A percentile compares a stretch with the other conserved stretches of the same genome.
phyloP scores from a whole-genome alignment of 2,888 invertebrate genomes.

The Netelia virgata region DNA sequence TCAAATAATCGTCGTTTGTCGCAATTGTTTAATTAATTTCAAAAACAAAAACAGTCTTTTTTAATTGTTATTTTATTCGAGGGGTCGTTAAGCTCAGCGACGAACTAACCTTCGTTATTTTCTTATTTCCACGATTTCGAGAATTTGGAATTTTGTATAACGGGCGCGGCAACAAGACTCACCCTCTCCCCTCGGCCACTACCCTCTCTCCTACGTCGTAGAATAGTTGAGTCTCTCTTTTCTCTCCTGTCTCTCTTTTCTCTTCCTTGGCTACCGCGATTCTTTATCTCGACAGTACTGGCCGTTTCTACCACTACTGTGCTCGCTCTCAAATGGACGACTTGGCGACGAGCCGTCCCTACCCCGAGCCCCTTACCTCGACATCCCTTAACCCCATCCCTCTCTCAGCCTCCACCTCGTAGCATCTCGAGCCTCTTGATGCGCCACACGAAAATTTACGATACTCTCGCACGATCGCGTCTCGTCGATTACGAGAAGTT shows the following conservation, averaged over 20 bases:
- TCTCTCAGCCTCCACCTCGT: constrained; percentile 27
- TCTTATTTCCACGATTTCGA: constrained; percentile 34
- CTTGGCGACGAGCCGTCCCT: constrained; percentile 79
- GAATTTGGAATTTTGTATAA: constrained; percentile 23
- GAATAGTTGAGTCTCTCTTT: constrained; percentile 60
- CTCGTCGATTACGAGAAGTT: constrained; percentile 81
- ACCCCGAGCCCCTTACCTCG: neutral
- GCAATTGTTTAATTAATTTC: too few relatives aligned
- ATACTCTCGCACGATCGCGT: constrained; percentile 78
- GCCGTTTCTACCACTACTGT: constrained; percentile 74
- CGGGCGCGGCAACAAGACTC: constrained; percentile 12
- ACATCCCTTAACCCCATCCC: constrained; percentile 23
- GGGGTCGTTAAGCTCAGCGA: neutral
- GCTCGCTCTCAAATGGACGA: constrained; percentile 80
- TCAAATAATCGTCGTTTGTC: too few relatives aligned
- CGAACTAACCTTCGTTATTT: neutral
- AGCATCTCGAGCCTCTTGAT: constrained; percentile 70
- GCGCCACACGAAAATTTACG: constrained; percentile 78
- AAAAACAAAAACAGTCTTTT: neutral
- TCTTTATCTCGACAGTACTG: constrained; percentile 78
- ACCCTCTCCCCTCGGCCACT: neutral
- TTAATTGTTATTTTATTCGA: neutral
- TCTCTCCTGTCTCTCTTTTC: constrained; percentile 46
- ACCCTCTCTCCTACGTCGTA: constrained; percentile 34
- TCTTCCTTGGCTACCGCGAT: constrained; percentile 76